Evolutionary conservation across 23 tunicate species (phyloP).

Genomic region (Diplosoma virens): DNA sequence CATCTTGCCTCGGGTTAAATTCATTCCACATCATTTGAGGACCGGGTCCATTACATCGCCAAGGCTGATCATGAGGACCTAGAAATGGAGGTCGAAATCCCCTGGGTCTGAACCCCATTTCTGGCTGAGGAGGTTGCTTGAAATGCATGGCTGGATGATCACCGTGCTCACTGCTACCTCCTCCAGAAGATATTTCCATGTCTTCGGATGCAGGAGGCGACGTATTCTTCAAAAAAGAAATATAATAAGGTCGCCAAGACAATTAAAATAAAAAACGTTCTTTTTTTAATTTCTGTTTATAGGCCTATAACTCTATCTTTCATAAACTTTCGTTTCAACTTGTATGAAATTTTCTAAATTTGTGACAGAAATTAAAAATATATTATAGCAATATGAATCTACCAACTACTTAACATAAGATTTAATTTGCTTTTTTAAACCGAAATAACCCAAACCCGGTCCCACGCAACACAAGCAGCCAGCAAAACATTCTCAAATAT

Average conservation of each 20-base stretch:
- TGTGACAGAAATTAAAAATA: no score
- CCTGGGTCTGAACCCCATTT: slow-evolving; percentile 2
- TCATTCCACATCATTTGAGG: slow-evolving; percentile 45
- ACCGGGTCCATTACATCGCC: slow-evolving; percentile 19
- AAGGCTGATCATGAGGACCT: slow-evolving; percentile 24
- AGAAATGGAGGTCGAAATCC: slow-evolving; percentile 13
- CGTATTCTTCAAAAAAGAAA: no score
- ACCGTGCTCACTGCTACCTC: slow-evolving; percentile 30
- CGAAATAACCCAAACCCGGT: no score
- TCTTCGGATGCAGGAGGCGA: slow-evolving; percentile 42
- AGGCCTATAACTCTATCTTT: not conserved
- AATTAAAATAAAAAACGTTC: not conserved
- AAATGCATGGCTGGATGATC: not conserved
- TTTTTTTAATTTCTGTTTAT: not conserved
- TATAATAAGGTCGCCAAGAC: not conserved
- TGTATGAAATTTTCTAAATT: no score
- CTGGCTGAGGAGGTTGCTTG: slow-evolving; percentile 28
- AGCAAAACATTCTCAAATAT: no score
- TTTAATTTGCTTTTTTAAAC: no score
- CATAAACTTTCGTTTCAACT: no score
- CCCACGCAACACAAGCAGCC: no score
- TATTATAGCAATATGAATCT: no score
- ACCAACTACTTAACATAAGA: no score
- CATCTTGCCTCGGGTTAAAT: slow-evolving; percentile 29
- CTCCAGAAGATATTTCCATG: slow-evolving; percentile 87